Base-by-base conservation (phyloP, 2,797 vertebrate genomes). In the Anas bernieri region DNA sequence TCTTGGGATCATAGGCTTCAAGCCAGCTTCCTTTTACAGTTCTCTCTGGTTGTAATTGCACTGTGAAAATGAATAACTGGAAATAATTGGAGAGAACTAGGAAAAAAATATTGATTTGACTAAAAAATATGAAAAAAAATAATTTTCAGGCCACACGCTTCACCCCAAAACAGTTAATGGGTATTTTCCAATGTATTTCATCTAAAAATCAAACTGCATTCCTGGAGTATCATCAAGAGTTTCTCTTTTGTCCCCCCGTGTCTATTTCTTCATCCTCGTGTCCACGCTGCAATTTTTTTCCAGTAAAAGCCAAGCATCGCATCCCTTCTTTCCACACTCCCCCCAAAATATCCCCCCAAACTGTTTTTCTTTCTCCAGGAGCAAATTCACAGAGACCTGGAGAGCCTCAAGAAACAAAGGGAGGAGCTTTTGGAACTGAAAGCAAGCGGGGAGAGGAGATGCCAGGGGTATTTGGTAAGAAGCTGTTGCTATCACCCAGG, bases 281-380 rank as follows among this genome's bases (percentile, higher is more conserved):
- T 22, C 63, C 21, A 6, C 0, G 4, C 63, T 31, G 63, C 1
- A 2, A 12, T 8, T 33, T 28, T 26, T 10, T 17, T 9, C 4
- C 3, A 54, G 35, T 13, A 25, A n/a, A 16, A 1, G 3, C 43
- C 26, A 28, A 26, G 7, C 54, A 35, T 17, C 37, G 10, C 41
- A 12, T n/a, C 39, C 39, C 45, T 20, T 59, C 82, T 30, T 11
- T 8, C 25, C 8, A 1, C 5, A n/a, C 28, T 64, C 25, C 12
- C 20, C 6, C 12, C 16, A 7, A 3, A 17, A 21, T 11, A 17
- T 20, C 31, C 26, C 9, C 16, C 35, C 31, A 13, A 52, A 25
- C 12, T 7, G 1, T 54, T n/a, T 54, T 46, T 30, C 23, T 30
- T 67, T 23, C 28, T 45, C 46, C 62, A 88, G 86, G 69, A 82